These are phyloP conservation scores for Bucco capensis DNA, from an alignment of 2,113 vertebrate genomes.

Conservation along the genomic window DNA sequence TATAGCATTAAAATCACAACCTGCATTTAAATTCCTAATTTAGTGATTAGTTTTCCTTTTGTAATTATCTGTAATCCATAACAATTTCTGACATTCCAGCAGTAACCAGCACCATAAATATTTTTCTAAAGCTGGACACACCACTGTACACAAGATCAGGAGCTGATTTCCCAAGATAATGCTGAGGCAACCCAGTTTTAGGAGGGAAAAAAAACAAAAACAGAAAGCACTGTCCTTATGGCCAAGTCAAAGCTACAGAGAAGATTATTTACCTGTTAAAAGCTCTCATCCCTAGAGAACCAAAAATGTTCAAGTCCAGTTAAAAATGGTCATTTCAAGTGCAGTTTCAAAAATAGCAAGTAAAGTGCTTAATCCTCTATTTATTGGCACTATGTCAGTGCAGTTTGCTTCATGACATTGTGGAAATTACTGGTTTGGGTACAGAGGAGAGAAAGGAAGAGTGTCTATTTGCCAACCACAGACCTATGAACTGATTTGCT, in stretches of 20 bases:
- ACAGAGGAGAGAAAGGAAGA: neutral
- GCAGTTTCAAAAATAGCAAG: neutral
- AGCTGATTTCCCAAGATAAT: neutral
- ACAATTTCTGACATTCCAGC: neutral
- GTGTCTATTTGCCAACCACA: neutral
- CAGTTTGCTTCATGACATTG: neutral
- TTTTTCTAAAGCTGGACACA: neutral
- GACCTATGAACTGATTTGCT: neutral
- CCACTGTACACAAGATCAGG: neutral
- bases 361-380: slow-evolving; percentile 41
- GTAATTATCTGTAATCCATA: neutral
- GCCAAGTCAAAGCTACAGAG: neutral
- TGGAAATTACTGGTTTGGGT: neutral
- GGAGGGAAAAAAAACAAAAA: no score
- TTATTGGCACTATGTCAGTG: neutral
- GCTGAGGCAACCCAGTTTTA: neutral
- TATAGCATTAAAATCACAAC: slow-evolving; percentile 22
- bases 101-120: neutral
- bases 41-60: neutral
- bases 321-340: neutral
- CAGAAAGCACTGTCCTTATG: neutral
- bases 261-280: slow-evolving; percentile 9
- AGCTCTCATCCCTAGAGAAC: neutral
- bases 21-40: neutral
- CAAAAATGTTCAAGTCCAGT: neutral